Evolutionary conservation across 2,797 vertebrate genomes (phyloP).

Genomic region (Staurois parvus): DNA sequence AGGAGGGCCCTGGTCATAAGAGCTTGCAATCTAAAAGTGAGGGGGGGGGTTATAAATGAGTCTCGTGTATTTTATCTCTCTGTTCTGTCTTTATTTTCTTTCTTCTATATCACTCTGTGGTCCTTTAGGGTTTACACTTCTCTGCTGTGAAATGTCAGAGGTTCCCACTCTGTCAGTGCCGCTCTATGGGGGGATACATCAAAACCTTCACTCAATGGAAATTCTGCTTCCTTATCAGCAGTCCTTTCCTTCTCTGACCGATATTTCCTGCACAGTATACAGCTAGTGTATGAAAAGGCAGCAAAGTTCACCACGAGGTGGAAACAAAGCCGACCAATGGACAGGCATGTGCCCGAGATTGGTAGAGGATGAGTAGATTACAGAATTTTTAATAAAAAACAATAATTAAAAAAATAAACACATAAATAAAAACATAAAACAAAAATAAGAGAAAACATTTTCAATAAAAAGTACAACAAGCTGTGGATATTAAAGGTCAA

Average conservation of each 20-base stretch:
- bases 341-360: neutral
- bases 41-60: too few species aligned
- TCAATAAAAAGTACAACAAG: too few species aligned
- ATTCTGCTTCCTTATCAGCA: constrained; percentile 16
- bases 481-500: too few species aligned
- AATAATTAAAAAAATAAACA: neutral
- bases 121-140: neutral
- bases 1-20: too few species aligned
- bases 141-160: neutral
- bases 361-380: neutral
- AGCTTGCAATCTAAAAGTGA: too few species aligned
- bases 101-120: neutral
- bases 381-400: too few species aligned
- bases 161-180: neutral
- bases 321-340: neutral
- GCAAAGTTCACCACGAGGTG: neutral
- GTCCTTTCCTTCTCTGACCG: constrained; percentile 4
- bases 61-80: too few species aligned
- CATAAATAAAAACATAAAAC: neutral
- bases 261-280: constrained; percentile 11
- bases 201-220: constrained; percentile 28
- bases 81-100: neutral
- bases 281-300: neutral
- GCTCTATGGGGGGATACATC: constrained; percentile 2
- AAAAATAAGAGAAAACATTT: too few species aligned